These are phyloP conservation scores for Gadopsis marmoratus DNA, from an alignment of 2,797 vertebrate genomes.

Conservation along the genomic window DNA sequence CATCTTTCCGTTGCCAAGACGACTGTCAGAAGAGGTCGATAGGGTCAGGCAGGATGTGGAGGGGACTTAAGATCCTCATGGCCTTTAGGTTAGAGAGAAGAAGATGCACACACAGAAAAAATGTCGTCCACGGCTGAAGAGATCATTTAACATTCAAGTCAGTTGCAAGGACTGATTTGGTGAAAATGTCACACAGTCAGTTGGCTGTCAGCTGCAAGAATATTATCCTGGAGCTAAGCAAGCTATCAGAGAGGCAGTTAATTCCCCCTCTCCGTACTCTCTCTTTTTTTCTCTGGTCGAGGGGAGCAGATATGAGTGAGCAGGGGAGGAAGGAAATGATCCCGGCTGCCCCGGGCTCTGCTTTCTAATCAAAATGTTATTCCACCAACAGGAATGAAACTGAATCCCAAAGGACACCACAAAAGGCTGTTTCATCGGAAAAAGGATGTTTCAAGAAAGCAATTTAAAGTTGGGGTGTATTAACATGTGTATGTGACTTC, in stretches of 20 bases:
- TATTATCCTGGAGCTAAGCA: constrained; percentile 65
- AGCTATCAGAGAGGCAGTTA: constrained; percentile 68
- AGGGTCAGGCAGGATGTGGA: constrained; percentile 76
- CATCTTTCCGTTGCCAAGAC: constrained; percentile 76
- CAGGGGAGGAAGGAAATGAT: constrained; percentile 64
- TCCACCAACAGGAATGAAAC: constrained; percentile 70
- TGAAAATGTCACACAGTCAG: constrained; percentile 74
- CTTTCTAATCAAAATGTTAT: constrained; percentile 81
- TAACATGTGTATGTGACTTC: no score
- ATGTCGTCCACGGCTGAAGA: constrained; percentile 34
- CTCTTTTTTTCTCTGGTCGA: constrained; percentile 38
- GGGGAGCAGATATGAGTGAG: constrained; percentile 62
- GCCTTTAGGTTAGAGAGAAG: constrained; percentile 59
- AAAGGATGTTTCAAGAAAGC: constrained; percentile 56
- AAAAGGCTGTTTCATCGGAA: constrained; percentile 48
- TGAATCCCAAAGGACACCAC: constrained; percentile 67
- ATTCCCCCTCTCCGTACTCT: constrained; percentile 49
- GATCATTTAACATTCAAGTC: constrained; percentile 76
- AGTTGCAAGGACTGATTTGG: constrained; percentile 57
- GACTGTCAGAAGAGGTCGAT: constrained; percentile 77
- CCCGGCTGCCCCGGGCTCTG: constrained; percentile 61
- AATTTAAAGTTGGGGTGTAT: constrained; percentile 69
- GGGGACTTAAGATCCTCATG: constrained; percentile 56
- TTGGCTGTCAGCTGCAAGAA: constrained; percentile 54
- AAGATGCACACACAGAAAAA: constrained; percentile 42